These are phyloP conservation scores for Tetranychus truncatus DNA, from an alignment of 2,888 invertebrate genomes.

Conservation along the genomic window DNA sequence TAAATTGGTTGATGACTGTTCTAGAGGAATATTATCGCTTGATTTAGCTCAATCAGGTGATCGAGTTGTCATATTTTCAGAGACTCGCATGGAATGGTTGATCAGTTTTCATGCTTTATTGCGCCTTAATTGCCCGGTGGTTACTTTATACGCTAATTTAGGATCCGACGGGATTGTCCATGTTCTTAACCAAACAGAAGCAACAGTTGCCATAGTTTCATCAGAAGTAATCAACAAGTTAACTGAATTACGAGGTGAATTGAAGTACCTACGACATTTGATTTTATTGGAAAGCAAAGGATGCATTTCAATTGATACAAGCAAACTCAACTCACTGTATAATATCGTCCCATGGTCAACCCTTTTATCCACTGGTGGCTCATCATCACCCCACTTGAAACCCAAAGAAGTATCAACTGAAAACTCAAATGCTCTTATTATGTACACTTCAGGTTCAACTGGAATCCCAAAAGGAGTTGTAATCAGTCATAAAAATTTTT, in stretches of 20 bases:
- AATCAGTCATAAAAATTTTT: conserved; percentile 26
- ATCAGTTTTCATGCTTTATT: conserved; percentile 72
- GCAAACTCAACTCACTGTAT: neutral
- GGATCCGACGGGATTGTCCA: conserved; percentile 60
- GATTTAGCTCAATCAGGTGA: conserved; percentile 48
- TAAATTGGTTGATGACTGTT: conserved; percentile 52
- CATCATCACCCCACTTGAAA: neutral
- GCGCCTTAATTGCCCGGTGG: conserved; percentile 37
- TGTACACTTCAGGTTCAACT: conserved; percentile 77
- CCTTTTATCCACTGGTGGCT: neutral
- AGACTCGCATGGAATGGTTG: conserved; percentile 94
- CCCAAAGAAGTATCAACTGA: conserved; percentile 44
- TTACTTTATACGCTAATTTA: conserved; percentile 88
- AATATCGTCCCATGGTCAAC: neutral
- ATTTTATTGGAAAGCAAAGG: conserved; percentile 3
- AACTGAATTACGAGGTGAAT: neutral
- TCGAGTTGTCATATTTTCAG: conserved; percentile 82
- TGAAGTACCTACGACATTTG: neutral
- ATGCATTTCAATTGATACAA: neutral
- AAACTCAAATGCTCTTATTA: conserved; percentile 54
- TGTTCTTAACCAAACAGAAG: conserved; percentile 4
- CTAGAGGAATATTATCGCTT: conserved; percentile 59
- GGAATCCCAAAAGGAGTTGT: conserved; percentile 36
- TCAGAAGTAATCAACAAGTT: conserved; percentile 3
- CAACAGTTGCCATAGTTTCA: neutral